phyloP scores from a whole-genome alignment of 2,113 vertebrate genomes.

The Eulemur macaco region DNA sequence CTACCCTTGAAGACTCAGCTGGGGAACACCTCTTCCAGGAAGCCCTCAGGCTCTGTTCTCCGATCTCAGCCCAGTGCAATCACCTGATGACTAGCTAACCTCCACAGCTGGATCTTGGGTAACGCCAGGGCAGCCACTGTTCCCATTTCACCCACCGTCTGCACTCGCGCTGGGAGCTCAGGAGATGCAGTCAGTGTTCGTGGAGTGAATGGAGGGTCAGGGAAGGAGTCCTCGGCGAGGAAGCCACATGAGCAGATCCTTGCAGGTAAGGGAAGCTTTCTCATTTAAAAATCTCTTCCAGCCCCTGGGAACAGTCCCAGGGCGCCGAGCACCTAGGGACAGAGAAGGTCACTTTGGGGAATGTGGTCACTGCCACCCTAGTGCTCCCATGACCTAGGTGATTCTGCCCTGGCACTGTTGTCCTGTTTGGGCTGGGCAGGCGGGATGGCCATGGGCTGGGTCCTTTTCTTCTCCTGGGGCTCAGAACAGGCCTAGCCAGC shows the following conservation, averaged over 20 bases:
- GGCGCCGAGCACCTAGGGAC: neutral
- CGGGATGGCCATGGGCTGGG: neutral
- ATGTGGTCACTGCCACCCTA: neutral
- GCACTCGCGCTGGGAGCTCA: neutral
- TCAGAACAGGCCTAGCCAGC: neutral
- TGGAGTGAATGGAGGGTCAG: neutral
- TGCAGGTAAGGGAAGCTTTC: neutral
- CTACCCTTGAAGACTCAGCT: neutral
- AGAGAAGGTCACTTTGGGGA: neutral
- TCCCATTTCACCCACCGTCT: neutral
- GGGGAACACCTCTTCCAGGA: neutral
- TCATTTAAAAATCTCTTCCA: neutral
- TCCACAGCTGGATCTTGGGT: neutral
- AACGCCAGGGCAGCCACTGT: neutral
- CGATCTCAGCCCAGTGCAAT: neutral
- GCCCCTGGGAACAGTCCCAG: neutral
- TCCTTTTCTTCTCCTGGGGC: neutral
- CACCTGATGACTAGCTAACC: neutral
- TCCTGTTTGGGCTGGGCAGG: neutral
- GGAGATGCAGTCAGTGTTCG: neutral
- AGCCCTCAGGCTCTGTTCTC: neutral
- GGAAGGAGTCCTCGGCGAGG: neutral
- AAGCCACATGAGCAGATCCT: neutral
- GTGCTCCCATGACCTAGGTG: neutral
- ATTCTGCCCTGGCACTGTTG: neutral